Conservation (phyloP, 2,113 vertebrate species). For the Calidris pygmaea region DNA sequence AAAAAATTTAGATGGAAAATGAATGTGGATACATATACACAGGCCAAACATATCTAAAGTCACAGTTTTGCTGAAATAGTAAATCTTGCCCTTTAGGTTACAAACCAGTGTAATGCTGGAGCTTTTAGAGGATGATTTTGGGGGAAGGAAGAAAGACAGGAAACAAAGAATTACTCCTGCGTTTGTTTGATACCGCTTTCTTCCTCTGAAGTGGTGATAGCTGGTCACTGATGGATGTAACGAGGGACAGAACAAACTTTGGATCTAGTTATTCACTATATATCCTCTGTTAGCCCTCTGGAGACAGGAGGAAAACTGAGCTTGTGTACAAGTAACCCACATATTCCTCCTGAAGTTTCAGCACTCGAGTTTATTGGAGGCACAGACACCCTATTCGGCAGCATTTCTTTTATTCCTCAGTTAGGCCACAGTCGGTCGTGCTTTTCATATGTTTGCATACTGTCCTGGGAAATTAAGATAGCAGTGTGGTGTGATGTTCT, state of each 20-base stretch:
- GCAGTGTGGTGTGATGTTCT: background rate
- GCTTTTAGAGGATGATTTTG: background rate
- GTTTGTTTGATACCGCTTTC: background rate
- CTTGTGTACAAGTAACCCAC: background rate
- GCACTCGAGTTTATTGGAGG: background rate
- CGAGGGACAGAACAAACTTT: background rate
- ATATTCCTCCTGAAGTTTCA: background rate
- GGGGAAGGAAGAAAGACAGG: background rate
- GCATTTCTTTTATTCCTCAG: background rate
- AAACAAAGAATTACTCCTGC: background rate
- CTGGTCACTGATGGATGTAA: background rate
- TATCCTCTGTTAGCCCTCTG: background rate
- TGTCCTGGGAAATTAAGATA: background rate
- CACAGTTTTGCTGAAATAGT: background rate
- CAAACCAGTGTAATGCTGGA: background rate
- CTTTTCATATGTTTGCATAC: background rate
- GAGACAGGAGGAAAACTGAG: background rate
- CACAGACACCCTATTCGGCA: background rate
- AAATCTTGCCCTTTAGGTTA: background rate
- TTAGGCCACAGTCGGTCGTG: background rate
- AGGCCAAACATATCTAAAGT: background rate
- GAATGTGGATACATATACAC: background rate
- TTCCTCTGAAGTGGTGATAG: background rate
- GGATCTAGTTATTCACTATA: background rate
- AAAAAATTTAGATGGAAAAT: background rate